Conservation (phyloP, 2,888 invertebrate species). For the Plebejus argus region DNA sequence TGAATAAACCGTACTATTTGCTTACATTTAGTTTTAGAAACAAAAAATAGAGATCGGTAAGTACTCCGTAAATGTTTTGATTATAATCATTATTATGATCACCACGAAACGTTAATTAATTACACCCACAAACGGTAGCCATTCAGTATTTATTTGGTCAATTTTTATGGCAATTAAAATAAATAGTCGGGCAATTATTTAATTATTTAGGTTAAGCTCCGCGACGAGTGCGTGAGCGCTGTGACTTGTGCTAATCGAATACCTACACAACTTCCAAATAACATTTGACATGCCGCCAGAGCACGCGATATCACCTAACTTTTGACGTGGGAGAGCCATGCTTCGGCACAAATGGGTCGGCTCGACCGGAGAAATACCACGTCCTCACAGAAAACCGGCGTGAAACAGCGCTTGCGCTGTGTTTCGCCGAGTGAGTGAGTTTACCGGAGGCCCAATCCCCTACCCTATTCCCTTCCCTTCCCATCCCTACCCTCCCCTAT, state of each 20-base stretch:
- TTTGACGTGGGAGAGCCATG: too few relatives aligned
- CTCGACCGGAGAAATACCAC: too few relatives aligned
- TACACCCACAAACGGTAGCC: neutral
- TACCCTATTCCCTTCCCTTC: too few relatives aligned
- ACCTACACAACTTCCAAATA: slow-evolving; percentile 8
- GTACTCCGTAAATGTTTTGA: neutral
- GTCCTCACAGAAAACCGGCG: too few relatives aligned
- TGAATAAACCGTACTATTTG: neutral
- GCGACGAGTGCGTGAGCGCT: slow-evolving; percentile 1
- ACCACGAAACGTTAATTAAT: slow-evolving; percentile 9
- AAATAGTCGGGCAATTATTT: neutral
- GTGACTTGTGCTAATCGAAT: slow-evolving; percentile 9
- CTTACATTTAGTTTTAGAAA: neutral
- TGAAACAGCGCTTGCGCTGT: too few relatives aligned
- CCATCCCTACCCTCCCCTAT: too few relatives aligned
- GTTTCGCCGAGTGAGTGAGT: too few relatives aligned
- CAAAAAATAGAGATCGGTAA: neutral
- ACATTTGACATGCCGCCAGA: neutral
- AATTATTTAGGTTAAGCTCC: slow-evolving; percentile 7
- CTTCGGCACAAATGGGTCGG: too few relatives aligned
- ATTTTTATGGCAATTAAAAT: slow-evolving; percentile 23
- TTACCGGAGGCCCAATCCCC: too few relatives aligned
- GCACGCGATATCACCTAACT: neutral
- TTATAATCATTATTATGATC: neutral
- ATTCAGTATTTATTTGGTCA: neutral